phyloP scores from a whole-genome alignment of 2,113 vertebrate species.

The Empidonax alnorum region DNA sequence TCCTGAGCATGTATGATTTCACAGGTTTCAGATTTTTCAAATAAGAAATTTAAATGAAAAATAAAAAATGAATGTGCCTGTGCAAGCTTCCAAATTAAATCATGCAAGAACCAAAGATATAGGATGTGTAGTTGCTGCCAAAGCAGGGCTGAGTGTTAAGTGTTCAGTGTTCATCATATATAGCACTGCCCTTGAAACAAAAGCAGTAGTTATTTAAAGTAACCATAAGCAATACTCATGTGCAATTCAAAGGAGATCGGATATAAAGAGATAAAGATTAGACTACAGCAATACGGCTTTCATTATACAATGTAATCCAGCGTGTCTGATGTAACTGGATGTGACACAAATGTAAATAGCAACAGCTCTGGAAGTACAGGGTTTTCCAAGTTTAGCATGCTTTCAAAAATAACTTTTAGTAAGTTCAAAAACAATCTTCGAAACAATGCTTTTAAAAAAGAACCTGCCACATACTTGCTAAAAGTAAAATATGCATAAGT shows the following conservation, averaged over 20 bases:
- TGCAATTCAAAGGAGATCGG: conserved; percentile 57
- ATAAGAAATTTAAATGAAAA: neutral
- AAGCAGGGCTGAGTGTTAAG: neutral
- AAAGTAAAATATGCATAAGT: neutral
- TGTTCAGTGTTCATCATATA: neutral
- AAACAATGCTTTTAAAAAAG: neutral
- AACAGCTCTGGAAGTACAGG: conserved; percentile 28
- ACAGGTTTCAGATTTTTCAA: neutral
- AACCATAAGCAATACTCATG: conserved; percentile 59
- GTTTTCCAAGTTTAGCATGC: neutral
- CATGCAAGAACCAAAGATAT: neutral
- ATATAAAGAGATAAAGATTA: conserved; percentile 73
- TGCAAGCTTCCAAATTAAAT: neutral
- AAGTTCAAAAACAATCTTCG: neutral
- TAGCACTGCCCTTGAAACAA: conserved; percentile 46
- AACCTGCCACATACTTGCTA: neutral
- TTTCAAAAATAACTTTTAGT: neutral
- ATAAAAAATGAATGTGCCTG: neutral
- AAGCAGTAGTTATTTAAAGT: conserved; percentile 63
- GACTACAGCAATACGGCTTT: conserved; percentile 52
- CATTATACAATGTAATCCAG: conserved; percentile 65
- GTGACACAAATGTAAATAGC: conserved; percentile 52
- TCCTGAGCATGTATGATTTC: neutral
- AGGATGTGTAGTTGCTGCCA: neutral
- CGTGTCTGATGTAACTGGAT: conserved; percentile 51